These are phyloP conservation scores for Amazona vittata DNA, from an alignment of 2,113 vertebrate genomes.

Conservation along the genomic window DNA sequence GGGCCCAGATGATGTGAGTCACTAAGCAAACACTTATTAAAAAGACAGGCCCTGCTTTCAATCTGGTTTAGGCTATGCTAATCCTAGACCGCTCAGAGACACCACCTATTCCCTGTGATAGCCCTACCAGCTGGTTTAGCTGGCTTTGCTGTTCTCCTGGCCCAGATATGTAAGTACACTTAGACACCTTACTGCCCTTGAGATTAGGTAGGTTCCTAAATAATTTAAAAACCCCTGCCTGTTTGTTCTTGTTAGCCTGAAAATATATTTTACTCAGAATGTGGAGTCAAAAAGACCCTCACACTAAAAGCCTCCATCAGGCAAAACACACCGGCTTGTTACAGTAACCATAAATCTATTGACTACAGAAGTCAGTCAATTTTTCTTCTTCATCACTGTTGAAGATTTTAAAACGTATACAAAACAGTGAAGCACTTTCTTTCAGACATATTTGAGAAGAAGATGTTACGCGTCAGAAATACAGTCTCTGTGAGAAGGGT, in stretches of 20 bases:
- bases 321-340: not conserved
- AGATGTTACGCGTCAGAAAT: not conserved
- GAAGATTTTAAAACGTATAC: not conserved
- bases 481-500: not conserved
- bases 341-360: not conserved
- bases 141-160: slow-evolving; percentile 47
- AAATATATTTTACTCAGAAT: not conserved
- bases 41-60: slow-evolving; percentile 38
- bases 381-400: not conserved
- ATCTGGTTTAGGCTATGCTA: slow-evolving; percentile 30
- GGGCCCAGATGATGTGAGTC: slow-evolving; percentile 38
- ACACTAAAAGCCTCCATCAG: not conserved
- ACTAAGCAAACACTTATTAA: slow-evolving; percentile 56
- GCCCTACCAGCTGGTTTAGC: slow-evolving; percentile 44
- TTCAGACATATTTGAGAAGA: not conserved
- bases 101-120: slow-evolving; percentile 33
- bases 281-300: not conserved
- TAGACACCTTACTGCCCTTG: not conserved
- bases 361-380: not conserved
- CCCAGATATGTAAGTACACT: not conserved
- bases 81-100: slow-evolving; percentile 29
- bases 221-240: not conserved
- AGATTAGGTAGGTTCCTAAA: not conserved
- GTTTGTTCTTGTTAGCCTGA: not conserved
- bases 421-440: not conserved